Evolutionary conservation across 2,888 invertebrate species (phyloP), one percentile per base, ranked within the genome.

Genomic region (Acanthosoma haemorrhoidale): DNA sequence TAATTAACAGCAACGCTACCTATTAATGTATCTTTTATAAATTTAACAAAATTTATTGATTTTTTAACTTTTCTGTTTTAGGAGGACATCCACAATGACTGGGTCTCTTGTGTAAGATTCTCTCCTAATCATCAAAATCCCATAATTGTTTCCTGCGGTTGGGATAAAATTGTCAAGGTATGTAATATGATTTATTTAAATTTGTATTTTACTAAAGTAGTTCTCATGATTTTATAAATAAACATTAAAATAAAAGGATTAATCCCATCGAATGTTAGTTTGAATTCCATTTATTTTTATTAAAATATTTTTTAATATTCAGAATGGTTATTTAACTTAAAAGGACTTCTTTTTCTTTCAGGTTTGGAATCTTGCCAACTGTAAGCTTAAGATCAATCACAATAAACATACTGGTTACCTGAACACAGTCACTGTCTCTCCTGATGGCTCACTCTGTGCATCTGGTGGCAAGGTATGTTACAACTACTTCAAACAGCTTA

Each of bases 391-490:
- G 87, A 97, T 96, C 81, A 97, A 98, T 83, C 98, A 99, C 80
- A 88, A 89, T 79, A 98, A 98, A 70, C 99, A 99, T 83, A 90
- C 89, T 77, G 98, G 97, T 34, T 98, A 96, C 83, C 83, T 99
- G 80, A 99, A 99, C 84, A 95, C 96, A 34, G 98, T 99, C 5
- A 98, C 99, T 0, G 98, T 99, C 61, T 97, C 97, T 59, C 99
- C 99, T 76, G 99, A 99, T 83, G 99, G 99, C 78, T 98, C 98
- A 1, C 87, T 99, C 38, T 99, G 99, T 80, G 98, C 98, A n/a
- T 97, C 96, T 73, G 98, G 98, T 81, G 99, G 97, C 79, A 97
- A 97, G 82, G 87, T 86, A 79, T 71, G 39, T 71, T 16, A 18
- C n/a, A n/a, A n/a, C n/a, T n/a, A n/a, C n/a, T n/a, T n/a, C n/a